Evolutionary conservation across 2,113 vertebrate species (phyloP), one percentile per base, ranked within the genome.

Genomic region (Pelodiscus sinensis): DNA sequence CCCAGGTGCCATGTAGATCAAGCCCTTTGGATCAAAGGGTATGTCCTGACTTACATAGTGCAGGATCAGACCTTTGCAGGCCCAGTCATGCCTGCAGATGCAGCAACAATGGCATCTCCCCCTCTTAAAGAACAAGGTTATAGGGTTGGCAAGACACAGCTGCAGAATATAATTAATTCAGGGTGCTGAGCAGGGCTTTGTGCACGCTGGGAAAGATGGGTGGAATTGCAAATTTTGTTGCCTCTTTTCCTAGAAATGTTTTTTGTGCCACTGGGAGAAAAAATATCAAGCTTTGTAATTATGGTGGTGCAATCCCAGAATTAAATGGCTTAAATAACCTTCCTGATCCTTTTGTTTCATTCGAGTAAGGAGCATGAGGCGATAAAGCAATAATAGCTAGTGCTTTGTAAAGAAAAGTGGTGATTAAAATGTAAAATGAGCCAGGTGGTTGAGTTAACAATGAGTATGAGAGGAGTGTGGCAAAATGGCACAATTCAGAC

Each of bases 291-390:
- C 54, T 71, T 84, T 25, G n/a, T 84, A 27, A 81, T 90, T 84
- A 21, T 16, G 44, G 22, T 71, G 77, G 44, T 77, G 31, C 77
- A 1, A 3, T 58, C 65, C n/a, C 52, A 38, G 81, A 81, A 92
- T 71, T 55, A 81, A 81, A 71, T 60, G 77, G 81, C 54, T 78
- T 54, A 13, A 10, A 24, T 55, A 88, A 79, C 68, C 84, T 84
- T 90, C 93, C 84, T 79, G 77, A 27, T 90, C 52, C 44, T 84
- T 44, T 3, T 87, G 75, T 89, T 78, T 84, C 84, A 38, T 87
- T 84, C 84, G 81, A 77, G 81, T 54, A 81, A 86, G 78, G 84
- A 92, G 62, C 77, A 55, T 81, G 75, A 81, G 50, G 83, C 81
- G 81, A 77, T 52, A 87, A 71, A 81, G 90, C 44, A 83, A 75